Evolutionary conservation across 1,140 invertebrate species (phyloP).

Genomic region (Cherax quadricarinatus): DNA sequence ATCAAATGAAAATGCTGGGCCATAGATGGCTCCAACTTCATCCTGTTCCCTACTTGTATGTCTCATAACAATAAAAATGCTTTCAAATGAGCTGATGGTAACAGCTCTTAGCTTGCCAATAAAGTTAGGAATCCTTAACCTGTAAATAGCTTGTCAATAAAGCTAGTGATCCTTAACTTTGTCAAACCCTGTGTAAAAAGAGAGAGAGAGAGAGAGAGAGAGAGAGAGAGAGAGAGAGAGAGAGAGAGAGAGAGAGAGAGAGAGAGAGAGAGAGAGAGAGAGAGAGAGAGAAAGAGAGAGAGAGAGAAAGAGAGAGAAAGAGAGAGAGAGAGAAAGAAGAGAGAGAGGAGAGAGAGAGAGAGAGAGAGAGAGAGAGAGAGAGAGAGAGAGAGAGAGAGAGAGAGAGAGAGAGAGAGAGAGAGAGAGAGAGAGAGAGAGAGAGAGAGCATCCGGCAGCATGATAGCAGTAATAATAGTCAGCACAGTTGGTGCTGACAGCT

Average conservation of each 20-base stretch:
- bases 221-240: slow-evolving; percentile 26
- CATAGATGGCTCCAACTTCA: too few relatives aligned
- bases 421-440: slow-evolving; percentile 26
- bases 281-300: slow-evolving; percentile 38
- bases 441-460: not conserved
- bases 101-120: too few relatives aligned
- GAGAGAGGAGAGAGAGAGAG: not conserved
- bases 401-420: slow-evolving; percentile 31
- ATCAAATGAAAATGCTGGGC: too few relatives aligned
- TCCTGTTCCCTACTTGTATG: too few relatives aligned
- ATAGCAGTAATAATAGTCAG: too few relatives aligned
- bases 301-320: not conserved
- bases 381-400: slow-evolving; percentile 20
- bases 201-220: slow-evolving; percentile 2
- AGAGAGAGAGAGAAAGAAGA: too few relatives aligned
- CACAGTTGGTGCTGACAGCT: too few relatives aligned
- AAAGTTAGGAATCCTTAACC: too few relatives aligned
- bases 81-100: too few relatives aligned
- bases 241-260: not conserved
- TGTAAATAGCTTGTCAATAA: too few relatives aligned
- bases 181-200: not conserved
- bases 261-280: slow-evolving; percentile 40
- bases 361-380: not conserved
- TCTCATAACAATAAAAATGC: too few relatives aligned
- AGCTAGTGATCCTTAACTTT: too few relatives aligned